Percentiles rank a stretch among this genome's conserved stretches.
Evolutionary conservation across 1,140 invertebrate species (phyloP).

Genomic region (Ceratosolen fusciceps): DNA sequence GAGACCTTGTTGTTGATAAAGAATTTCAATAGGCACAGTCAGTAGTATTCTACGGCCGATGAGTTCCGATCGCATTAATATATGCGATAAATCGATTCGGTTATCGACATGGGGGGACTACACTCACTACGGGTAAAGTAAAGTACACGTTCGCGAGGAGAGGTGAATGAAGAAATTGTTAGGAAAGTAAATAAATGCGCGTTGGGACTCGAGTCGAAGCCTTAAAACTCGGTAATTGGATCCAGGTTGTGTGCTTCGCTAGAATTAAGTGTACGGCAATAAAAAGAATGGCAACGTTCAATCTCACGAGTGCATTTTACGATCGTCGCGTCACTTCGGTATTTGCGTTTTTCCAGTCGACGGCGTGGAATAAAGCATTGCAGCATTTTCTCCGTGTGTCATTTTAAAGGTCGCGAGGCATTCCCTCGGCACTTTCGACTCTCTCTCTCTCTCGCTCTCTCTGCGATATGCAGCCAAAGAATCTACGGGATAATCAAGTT

Average conservation of each 20-base stretch:
- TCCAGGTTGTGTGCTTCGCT: background rate
- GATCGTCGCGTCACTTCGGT: background rate
- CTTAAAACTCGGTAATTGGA: background rate
- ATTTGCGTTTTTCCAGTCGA: conserved; percentile 7
- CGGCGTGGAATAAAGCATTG: background rate
- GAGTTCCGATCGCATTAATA: too few relatives aligned
- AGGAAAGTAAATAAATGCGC: background rate
- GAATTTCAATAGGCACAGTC: too few relatives aligned
- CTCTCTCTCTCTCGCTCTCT: too few relatives aligned
- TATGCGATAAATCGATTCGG: too few relatives aligned
- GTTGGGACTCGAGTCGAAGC: background rate
- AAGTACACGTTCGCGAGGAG: too few relatives aligned
- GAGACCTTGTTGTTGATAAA: too few relatives aligned
- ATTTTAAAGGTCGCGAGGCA: conserved; percentile 3
- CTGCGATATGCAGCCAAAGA: conserved; percentile 5
- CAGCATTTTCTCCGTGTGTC: background rate
- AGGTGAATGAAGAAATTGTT: background rate
- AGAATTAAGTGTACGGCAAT: background rate
- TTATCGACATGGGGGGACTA: too few relatives aligned
- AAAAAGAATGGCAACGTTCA: background rate
- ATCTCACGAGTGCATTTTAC: background rate
- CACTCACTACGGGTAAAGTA: too few relatives aligned
- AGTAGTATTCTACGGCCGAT: too few relatives aligned
- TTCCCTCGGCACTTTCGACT: conserved; percentile 22
- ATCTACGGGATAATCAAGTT: conserved; percentile 24